A percentile compares a stretch with the other conserved stretches of the same genome.
phyloP scores from a whole-genome alignment of 23 tunicate genomes.

The Oikopleura dioica region DNA sequence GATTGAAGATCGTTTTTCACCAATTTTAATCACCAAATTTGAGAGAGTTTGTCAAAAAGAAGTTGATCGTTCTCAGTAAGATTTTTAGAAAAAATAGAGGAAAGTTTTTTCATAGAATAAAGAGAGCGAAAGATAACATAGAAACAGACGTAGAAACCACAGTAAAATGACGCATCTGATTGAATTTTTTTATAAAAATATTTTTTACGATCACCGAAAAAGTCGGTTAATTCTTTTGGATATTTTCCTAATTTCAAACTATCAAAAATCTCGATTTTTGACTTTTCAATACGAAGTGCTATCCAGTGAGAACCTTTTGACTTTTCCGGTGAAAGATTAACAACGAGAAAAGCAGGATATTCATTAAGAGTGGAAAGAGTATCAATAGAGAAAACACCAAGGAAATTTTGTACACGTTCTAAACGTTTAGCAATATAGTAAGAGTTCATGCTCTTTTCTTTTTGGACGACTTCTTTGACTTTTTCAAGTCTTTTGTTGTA shows the following conservation, averaged over 20 bases:
- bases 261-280: not conserved
- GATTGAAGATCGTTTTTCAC: too few relatives aligned
- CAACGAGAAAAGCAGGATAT: not conserved
- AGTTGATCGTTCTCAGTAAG: not conserved
- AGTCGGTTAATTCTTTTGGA: too few relatives aligned
- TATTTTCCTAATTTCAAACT: too few relatives aligned
- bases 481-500: too few relatives aligned
- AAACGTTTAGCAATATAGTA: not conserved
- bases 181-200: too few relatives aligned
- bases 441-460: not conserved
- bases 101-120: not conserved
- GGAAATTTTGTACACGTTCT: not conserved
- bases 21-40: too few relatives aligned
- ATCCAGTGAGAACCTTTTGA: not conserved
- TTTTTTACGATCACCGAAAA: too few relatives aligned
- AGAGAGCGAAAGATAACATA: not conserved
- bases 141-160: not conserved
- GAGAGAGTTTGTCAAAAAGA: not conserved
- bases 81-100: not conserved
- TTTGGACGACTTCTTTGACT: not conserved
- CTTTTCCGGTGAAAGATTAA: not conserved
- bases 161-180: not conserved
- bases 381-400: not conserved
- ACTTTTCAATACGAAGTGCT: not conserved
- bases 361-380: not conserved